phyloP scores from a whole-genome alignment of 2,797 vertebrate genomes.

The Sebastes trivittatus region DNA sequence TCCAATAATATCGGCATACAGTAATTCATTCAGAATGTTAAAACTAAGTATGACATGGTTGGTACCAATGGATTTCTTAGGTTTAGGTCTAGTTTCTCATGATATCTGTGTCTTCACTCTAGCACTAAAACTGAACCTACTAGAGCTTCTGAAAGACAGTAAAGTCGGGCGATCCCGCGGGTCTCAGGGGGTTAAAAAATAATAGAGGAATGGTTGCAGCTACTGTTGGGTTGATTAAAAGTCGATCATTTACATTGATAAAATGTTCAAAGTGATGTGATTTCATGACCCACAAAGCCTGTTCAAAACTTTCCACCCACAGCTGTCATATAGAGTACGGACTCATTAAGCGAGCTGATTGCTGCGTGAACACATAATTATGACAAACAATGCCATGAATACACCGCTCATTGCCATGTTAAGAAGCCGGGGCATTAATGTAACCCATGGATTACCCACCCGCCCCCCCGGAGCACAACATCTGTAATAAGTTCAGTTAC shows the following conservation, averaged over 20 bases:
- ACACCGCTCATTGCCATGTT: constrained; percentile 53
- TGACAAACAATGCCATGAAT: constrained; percentile 50
- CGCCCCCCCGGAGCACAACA: constrained; percentile 11
- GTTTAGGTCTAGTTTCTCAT: too few relatives aligned
- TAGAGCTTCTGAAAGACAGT: too few relatives aligned
- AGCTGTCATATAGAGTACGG: constrained; percentile 9
- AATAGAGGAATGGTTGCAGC: background rate
- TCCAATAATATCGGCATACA: background rate
- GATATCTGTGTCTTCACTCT: too few relatives aligned
- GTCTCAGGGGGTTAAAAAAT: background rate
- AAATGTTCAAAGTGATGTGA: background rate
- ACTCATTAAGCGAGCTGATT: constrained; percentile 49
- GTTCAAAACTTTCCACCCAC: constrained; percentile 17
- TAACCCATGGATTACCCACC: constrained; percentile 33
- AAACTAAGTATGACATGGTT: background rate
- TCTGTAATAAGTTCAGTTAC: constrained; percentile 32
- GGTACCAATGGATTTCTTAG: too few relatives aligned
- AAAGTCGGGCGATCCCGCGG: too few relatives aligned
- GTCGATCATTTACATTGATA: background rate
- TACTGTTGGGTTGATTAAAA: background rate
- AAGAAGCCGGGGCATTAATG: constrained; percentile 42
- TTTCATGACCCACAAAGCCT: background rate
- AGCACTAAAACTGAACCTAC: too few relatives aligned
- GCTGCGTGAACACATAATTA: constrained; percentile 57
- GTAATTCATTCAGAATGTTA: background rate